Percentiles rank a stretch among this genome's conserved stretches.
Evolutionary conservation across 2,888 invertebrate species (phyloP).

Genomic region (Diaphora mendica): DNA sequence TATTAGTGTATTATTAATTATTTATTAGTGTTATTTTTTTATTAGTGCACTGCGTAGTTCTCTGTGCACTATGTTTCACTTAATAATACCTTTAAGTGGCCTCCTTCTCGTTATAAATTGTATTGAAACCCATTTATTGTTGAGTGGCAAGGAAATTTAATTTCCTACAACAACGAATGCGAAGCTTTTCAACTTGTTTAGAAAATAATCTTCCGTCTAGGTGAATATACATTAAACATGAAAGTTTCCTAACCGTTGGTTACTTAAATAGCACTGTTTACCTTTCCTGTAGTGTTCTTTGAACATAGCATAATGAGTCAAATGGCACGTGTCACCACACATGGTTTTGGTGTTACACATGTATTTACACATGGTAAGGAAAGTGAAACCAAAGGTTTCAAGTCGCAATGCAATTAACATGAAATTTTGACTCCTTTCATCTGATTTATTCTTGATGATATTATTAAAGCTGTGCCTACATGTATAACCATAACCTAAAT

Average conservation of each 20-base stretch:
- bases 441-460: not conserved
- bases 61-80: not conserved
- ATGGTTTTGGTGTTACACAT: slow-evolving; percentile 19
- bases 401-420: not conserved
- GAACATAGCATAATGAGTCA: slow-evolving; percentile 18
- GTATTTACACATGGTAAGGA: slow-evolving; percentile 6
- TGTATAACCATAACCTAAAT: not conserved
- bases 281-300: slow-evolving; percentile 8
- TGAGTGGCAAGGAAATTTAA: not conserved
- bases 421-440: not conserved
- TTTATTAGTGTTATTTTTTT: no score
- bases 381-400: not conserved
- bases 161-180: not conserved
- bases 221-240: slow-evolving; percentile 43
- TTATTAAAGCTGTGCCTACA: not conserved
- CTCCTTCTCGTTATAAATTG: not conserved
- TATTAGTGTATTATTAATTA: no score
- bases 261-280: slow-evolving; percentile 29
- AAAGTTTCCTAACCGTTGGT: slow-evolving; percentile 23
- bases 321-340: slow-evolving; percentile 28
- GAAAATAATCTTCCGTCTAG: slow-evolving; percentile 24
- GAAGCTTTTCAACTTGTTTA: slow-evolving; percentile 19
- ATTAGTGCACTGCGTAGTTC: not conserved
- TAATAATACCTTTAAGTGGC: not conserved
- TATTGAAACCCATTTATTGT: not conserved